A percentile compares a stretch with the other conserved stretches of the same genome.
These are phyloP conservation scores for Cenopis cana DNA, from an alignment of 2,888 invertebrate genomes.

Conservation along the genomic window DNA sequence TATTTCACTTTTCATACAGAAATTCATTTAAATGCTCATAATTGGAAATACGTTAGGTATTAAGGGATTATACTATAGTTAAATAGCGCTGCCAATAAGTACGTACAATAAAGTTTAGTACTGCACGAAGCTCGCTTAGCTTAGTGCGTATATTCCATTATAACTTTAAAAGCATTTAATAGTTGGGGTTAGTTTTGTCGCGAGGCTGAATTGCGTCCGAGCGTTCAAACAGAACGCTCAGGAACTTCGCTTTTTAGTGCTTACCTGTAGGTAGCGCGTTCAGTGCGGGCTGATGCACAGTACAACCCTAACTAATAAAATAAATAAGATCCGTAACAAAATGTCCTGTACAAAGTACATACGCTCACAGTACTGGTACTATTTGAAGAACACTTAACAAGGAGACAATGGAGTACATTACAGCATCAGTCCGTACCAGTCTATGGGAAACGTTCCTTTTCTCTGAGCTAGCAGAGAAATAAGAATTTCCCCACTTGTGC, in stretches of 20 bases:
- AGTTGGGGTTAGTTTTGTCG: slow-evolving; percentile 18
- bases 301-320: background rate
- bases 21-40: background rate
- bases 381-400: background rate
- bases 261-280: slow-evolving; percentile 21
- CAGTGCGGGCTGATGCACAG: slow-evolving; percentile 6
- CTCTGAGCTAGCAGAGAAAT: slow-evolving; percentile 82
- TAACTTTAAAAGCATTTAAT: slow-evolving; percentile 49
- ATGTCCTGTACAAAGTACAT: background rate
- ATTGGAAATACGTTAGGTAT: slow-evolving; percentile 6
- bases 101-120: slow-evolving; percentile 45
- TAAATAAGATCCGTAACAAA: too few species aligned
- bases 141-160: slow-evolving; percentile 50
- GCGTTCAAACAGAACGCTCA: background rate
- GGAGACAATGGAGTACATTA: slow-evolving; percentile 15
- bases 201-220: slow-evolving; percentile 13
- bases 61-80: slow-evolving; percentile 2
- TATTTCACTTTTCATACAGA: slow-evolving; percentile 2
- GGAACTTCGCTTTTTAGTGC: slow-evolving; percentile 10
- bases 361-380: background rate
- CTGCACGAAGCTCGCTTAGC: slow-evolving; percentile 51
- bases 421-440: slow-evolving; percentile 52
- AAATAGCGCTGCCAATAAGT: slow-evolving; percentile 45
- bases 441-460: slow-evolving; percentile 73
- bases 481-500: slow-evolving; percentile 68